A percentile compares a stretch with the other conserved stretches of the same genome.
phyloP scores from a whole-genome alignment of 2,888 invertebrate species.

The Watsonalla cultraria region DNA sequence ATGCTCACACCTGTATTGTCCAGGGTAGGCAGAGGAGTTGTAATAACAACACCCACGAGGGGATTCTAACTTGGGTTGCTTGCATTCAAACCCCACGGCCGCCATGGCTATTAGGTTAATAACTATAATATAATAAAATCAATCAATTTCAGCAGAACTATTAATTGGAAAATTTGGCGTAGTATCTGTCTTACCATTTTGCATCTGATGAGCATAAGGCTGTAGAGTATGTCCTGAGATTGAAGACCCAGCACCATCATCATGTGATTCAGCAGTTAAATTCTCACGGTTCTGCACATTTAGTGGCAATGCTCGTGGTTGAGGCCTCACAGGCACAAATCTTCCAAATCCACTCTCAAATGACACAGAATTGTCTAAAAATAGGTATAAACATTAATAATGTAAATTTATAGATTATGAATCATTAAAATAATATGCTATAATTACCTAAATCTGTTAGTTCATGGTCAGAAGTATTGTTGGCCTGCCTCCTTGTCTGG shows the following conservation, averaged over 20 bases:
- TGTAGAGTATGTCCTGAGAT: constrained; percentile 60
- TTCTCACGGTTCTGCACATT: constrained; percentile 67
- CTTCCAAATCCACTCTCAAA: constrained; percentile 73
- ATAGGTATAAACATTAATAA: not conserved
- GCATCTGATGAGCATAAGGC: constrained; percentile 69
- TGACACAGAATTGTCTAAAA: constrained; percentile 64
- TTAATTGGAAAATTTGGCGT: not conserved
- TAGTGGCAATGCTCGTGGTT: constrained; percentile 65
- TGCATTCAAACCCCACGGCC: no score
- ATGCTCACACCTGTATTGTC: no score
- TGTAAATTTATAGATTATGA: no score
- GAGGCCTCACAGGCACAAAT: constrained; percentile 74
- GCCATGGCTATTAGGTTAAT: not conserved
- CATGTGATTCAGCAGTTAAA: constrained; percentile 54
- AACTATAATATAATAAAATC: no score
- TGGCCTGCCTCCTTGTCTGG: constrained; percentile 68
- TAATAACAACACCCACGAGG: no score
- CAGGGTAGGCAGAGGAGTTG: no score
- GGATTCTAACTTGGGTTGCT: no score
- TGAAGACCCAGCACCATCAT: constrained; percentile 56
- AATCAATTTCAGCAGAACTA: no score
- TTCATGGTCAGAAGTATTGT: constrained; percentile 72
- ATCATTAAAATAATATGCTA: not conserved
- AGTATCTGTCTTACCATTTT: constrained; percentile 51
- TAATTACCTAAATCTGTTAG: constrained; percentile 68